A percentile compares a stretch with the other conserved stretches of the same genome.
These are phyloP conservation scores for Eremophila alpestris DNA, from an alignment of 2,797 vertebrate species.

Conservation along the genomic window DNA sequence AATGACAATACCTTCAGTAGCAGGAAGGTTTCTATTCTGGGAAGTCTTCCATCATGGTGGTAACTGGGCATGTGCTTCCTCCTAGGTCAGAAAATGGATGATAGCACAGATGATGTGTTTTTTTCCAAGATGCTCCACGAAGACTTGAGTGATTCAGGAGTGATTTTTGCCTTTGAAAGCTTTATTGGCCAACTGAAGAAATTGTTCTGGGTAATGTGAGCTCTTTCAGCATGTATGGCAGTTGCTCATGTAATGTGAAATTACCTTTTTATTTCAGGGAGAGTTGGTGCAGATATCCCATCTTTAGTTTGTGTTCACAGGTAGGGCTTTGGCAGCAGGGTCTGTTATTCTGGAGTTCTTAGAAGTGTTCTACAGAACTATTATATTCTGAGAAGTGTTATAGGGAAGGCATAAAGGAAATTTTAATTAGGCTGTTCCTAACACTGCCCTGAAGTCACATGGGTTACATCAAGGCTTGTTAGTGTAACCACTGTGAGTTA, in stretches of 20 bases:
- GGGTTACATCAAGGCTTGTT: background rate
- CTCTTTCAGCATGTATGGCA: background rate
- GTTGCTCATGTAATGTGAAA: background rate
- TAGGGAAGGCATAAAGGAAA: background rate
- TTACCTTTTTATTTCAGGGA: background rate
- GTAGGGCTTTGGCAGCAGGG: background rate
- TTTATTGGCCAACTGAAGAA: constrained; percentile 79
- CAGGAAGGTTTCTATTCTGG: background rate
- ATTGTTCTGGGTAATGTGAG: constrained; percentile 76
- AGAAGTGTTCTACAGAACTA: background rate
- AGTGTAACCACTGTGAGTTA: background rate
- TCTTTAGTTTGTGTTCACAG: background rate
- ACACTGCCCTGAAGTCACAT: rapidly evolving
- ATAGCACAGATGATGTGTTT: background rate
- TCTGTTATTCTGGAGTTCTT: background rate
- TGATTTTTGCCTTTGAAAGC: constrained; percentile 77
- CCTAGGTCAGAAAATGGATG: constrained; percentile 12
- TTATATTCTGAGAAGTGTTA: background rate
- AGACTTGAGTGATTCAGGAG: constrained; percentile 45
- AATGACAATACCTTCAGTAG: background rate
- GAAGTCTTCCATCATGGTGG: background rate
- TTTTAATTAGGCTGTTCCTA: background rate
- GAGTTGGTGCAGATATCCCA: background rate
- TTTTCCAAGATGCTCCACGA: constrained; percentile 21
- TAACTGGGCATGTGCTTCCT: background rate